Percentiles rank a stretch among this genome's conserved stretches.
Evolutionary conservation across 2,888 invertebrate species (phyloP).

Genomic region (Limnephilus rhombicus): DNA sequence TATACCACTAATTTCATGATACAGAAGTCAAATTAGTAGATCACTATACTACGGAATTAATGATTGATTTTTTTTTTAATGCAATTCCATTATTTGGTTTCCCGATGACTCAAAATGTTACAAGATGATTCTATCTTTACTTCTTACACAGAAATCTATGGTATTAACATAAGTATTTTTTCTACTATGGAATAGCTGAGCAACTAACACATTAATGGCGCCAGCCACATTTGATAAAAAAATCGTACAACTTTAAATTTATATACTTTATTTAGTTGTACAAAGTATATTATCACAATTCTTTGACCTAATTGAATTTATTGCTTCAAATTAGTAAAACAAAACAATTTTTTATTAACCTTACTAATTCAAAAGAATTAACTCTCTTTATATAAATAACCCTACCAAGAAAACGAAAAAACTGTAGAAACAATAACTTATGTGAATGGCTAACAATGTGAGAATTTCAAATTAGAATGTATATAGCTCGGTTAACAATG

Average conservation of each 20-base stretch:
- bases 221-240: constrained; percentile 12
- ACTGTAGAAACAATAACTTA: background rate
- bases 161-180: background rate
- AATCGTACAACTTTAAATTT: background rate
- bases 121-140: background rate
- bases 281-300: constrained; percentile 22
- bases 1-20: background rate
- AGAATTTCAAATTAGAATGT: background rate
- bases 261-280: background rate
- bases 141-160: background rate
- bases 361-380: constrained; percentile 14
- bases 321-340: constrained; percentile 11
- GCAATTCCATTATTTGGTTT: background rate
- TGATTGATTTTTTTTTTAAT: background rate
- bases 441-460: background rate
- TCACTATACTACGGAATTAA: background rate
- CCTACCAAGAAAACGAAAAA: constrained; percentile 16
- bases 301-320: constrained; percentile 21
- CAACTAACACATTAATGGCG: background rate
- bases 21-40: background rate
- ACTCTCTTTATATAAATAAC: background rate
- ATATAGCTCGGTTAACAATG: too few species aligned
- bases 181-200: constrained; percentile 29
- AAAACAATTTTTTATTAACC: background rate
- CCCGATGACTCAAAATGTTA: background rate